Evolutionary conservation across 2,797 vertebrate genomes (phyloP).

Genomic region (Amblyraja radiata): DNA sequence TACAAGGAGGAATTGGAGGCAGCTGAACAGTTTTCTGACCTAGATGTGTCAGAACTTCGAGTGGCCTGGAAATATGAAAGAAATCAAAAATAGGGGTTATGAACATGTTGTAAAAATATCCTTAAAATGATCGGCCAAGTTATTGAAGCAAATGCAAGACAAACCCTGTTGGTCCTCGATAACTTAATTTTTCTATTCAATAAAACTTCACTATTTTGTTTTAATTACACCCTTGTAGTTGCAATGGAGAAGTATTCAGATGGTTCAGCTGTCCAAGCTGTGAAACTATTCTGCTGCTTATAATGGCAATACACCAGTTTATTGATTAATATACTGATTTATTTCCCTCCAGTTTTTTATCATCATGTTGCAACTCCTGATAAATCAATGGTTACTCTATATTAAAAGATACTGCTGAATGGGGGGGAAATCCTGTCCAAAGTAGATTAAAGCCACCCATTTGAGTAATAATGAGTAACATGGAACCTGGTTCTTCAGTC

Average conservation of each 20-base stretch:
- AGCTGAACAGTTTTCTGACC: constrained; percentile 19
- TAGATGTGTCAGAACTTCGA: background rate
- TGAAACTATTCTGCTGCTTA: background rate
- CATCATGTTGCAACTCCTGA: background rate
- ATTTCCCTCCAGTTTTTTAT: background rate
- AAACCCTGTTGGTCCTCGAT: background rate
- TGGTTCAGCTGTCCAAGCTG: background rate
- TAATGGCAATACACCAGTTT: background rate
- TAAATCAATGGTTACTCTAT: background rate
- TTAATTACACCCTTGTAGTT: background rate
- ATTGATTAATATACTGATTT: background rate
- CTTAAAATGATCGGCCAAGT: background rate
- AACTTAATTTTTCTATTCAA: background rate
- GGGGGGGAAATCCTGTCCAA: background rate
- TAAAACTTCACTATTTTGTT: background rate
- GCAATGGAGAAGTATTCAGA: background rate
- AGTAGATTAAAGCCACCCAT: background rate
- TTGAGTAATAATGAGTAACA: background rate
- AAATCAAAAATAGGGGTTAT: background rate
- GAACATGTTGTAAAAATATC: background rate
- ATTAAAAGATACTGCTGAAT: background rate
- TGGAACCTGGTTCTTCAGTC: too few relatives aligned
- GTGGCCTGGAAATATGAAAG: background rate
- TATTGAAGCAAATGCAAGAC: background rate
- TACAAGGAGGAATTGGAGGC: background rate